A percentile compares a stretch with the other conserved stretches of the same genome.
These are phyloP conservation scores for Phocides pigmalion DNA, from an alignment of 1,140 invertebrate genomes.

Conservation along the genomic window DNA sequence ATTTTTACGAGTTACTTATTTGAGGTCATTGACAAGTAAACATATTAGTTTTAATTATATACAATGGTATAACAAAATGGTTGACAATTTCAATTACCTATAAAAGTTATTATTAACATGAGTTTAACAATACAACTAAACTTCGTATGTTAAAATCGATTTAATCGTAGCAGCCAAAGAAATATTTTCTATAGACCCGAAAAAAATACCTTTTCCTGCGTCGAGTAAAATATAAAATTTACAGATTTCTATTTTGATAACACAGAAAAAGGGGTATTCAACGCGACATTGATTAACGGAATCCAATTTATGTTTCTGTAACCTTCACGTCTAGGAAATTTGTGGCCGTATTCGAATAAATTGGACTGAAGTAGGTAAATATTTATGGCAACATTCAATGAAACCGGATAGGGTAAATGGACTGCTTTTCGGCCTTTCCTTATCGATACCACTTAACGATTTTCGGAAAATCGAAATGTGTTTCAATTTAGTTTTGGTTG, in stretches of 20 bases:
- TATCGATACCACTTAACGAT: constrained; percentile 1
- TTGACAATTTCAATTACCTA: no score
- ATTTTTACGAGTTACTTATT: no score
- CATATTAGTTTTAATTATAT: no score
- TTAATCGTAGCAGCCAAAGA: no score
- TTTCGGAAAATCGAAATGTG: constrained; percentile 1
- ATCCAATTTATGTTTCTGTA: constrained; percentile 13
- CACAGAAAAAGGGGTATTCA: background rate
- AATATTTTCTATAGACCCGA: no score
- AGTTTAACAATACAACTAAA: no score
- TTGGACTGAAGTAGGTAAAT: constrained; percentile 22
- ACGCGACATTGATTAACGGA: constrained; percentile 3
- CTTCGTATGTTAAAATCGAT: no score
- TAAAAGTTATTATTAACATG: no score
- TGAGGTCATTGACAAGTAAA: no score
- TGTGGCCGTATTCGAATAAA: constrained; percentile 14
- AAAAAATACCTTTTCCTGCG: no score
- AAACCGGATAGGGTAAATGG: constrained; percentile 19
- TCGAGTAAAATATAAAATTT: no score
- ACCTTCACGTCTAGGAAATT: constrained; percentile 8
- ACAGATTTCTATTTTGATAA: background rate
- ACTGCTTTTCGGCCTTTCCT: constrained; percentile 15
- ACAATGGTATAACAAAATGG: no score
- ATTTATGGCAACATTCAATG: constrained; percentile 30
- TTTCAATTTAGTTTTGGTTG: constrained; percentile 14